Evolutionary conservation across 2,113 vertebrate species (phyloP), one percentile per base, ranked within the genome.

Genomic region (Ondatra zibethicus): DNA sequence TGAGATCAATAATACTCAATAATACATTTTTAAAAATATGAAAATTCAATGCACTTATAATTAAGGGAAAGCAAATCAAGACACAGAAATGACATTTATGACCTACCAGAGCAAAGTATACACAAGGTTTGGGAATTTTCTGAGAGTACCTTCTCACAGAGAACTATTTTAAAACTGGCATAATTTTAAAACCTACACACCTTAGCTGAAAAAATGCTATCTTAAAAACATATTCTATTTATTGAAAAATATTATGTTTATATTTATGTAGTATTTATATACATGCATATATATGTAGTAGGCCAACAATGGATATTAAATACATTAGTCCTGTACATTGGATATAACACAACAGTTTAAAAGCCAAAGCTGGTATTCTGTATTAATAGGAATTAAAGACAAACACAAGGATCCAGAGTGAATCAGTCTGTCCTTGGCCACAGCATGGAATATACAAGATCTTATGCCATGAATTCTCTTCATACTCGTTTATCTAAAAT

Each of bases 51-150:
- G 87, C 11, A 88, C 2, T 89, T 27, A 72, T 63, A 81, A 89
- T 72, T 84, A 97, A 91, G 72, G 16, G 47, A 97, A 95, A 25
- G 8, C 5, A 6, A 82, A 88, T 91, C 7, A 82, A 85, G 13
- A 88, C 10, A 63, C 1, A 55, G 27, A 76, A 84, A 66, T 65
- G 85, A 0, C 27, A 75, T 76, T 63, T 58, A 80, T 36, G 45
- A 75, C 6, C 33, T 42, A 39, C 33, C 6, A 91, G 33, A 61
- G n/a, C n/a, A 65, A 91, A 93, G 89, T 61, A 42, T 33, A 33
- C 31, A 31, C 16, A 77, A 12, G 13, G 33, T 12, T 78, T 52
- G 10, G 66, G 7, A n/a, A 4, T 31, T 50, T 36, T 29, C 4
- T 92, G 61, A 58, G 27, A 72, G 39, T 3, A 75, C 11, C 23